Base-by-base conservation (phyloP, 1,140 invertebrate genomes). In the Psix sp. region DNA sequence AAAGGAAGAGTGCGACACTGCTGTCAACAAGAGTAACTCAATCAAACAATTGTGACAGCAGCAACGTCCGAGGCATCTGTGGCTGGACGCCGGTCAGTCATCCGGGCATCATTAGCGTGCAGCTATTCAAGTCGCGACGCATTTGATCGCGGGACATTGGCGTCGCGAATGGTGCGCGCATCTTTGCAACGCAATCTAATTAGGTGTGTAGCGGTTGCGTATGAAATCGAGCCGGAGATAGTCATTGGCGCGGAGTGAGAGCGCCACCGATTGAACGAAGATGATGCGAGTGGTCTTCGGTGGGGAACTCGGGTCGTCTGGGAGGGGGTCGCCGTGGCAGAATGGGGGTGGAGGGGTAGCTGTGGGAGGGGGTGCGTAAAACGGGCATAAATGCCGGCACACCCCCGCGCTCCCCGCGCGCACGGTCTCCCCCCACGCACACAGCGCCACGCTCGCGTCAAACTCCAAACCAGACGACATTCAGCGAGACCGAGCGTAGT, bases 391-490 rank as follows among this genome's bases (percentile, higher is more conserved):
- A 81, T 43, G 67, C 39, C 59, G 54, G 54, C 43, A 42, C 60
- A 38, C 51, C 48, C 21, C 31, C 35, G n/a, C n/a, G n/a, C 21
- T 35, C 21, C 20, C 14, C 48, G 40, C 21, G 35, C 31, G 48
- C 10, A 20, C 46, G 43, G 20, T n/a, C 40, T 29, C 40, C n/a
- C 51, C 38, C 33, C 42, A 63, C 56, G 40, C 67, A 17, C 10
- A 1, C 18, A 17, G 57, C 63, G 52, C 39, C 65, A 56, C 70
- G 68, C 46, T 63, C 63, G 60, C 76, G 70, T 79, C 74, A 78
- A 78, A 80, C 76, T 74, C 39, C 80, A 63, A 70, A 66, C 77
- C 76, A 77, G 76, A 76, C 78, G 82, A 82, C 77, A 83, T 80
- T 80, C 77, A 76, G 74, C 59, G 31, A 68, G 77, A 68, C 77